A percentile compares a stretch with the other conserved stretches of the same genome.
Evolutionary conservation across 2,113 vertebrate species (phyloP).

Genomic region (Lutjanus erythropterus): DNA sequence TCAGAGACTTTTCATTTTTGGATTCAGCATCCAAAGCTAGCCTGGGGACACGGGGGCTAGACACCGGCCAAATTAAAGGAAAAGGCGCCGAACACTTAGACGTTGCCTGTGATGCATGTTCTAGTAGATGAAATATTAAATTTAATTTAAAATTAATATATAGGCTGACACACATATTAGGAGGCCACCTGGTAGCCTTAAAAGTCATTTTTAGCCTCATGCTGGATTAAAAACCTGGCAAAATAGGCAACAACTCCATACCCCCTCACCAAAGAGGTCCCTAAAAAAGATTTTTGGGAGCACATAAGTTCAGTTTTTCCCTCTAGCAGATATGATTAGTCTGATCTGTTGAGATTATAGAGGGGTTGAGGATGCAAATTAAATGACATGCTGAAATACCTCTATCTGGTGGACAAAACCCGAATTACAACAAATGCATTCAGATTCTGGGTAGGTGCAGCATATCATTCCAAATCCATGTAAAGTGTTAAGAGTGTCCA

Average conservation of each 20-base stretch:
- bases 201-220: not conserved
- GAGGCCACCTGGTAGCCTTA: not conserved
- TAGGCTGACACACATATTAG: not conserved
- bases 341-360: not conserved
- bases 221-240: not conserved
- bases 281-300: not conserved
- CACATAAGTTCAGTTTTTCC: too few relatives aligned
- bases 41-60: too few relatives aligned
- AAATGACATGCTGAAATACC: not conserved
- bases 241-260: not conserved
- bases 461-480: not conserved
- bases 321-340: not conserved
- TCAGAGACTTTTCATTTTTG: too few relatives aligned
- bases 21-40: too few relatives aligned
- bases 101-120: too few relatives aligned
- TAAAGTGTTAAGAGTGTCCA: not conserved
- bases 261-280: not conserved
- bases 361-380: not conserved
- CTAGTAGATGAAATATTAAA: too few relatives aligned
- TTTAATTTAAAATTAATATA: too few relatives aligned
- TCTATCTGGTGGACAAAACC: conserved; percentile 37
- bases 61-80: too few relatives aligned
- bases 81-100: too few relatives aligned
- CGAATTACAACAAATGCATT: conserved; percentile 10
- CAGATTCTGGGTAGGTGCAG: not conserved